These are phyloP conservation scores for Acanthurus lineatus DNA, from an alignment of 2,797 vertebrate genomes.

Conservation along the genomic window DNA sequence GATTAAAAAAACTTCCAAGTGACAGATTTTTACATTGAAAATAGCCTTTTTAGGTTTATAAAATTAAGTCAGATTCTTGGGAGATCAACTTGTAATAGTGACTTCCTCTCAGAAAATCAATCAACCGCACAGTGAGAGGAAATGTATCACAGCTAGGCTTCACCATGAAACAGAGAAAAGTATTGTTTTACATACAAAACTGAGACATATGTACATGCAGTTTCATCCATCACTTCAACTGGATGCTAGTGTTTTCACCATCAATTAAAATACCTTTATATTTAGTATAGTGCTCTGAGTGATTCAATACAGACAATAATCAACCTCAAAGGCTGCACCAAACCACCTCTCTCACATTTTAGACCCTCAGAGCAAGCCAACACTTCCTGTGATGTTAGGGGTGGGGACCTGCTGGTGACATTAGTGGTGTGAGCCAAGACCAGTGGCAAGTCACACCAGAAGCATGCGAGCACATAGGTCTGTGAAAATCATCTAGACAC, in stretches of 20 bases:
- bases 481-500: slow-evolving; percentile 10
- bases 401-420: slow-evolving; percentile 26
- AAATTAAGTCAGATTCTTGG: neutral
- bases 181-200: neutral
- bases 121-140: neutral
- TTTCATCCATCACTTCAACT: slow-evolving; percentile 10
- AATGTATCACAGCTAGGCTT: neutral
- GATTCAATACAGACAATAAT: neutral
- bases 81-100: neutral
- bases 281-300: neutral
- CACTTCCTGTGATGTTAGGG: slow-evolving; percentile 23
- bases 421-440: slow-evolving; percentile 33
- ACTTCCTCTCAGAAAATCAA: slow-evolving; percentile 24
- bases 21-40: slow-evolving; percentile 1
- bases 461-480: slow-evolving; percentile 20
- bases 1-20: slow-evolving; percentile 15
- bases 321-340: neutral
- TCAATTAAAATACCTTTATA: slow-evolving; percentile 2
- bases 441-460: slow-evolving; percentile 31
- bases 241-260: neutral
- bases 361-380: slow-evolving; percentile 19
- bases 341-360: neutral
- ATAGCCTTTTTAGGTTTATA: slow-evolving; percentile 10
- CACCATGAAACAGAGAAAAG: neutral
- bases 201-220: neutral